Base-by-base conservation (phyloP, 2,113 vertebrate genomes). In the Salvelinus alpinus region DNA sequence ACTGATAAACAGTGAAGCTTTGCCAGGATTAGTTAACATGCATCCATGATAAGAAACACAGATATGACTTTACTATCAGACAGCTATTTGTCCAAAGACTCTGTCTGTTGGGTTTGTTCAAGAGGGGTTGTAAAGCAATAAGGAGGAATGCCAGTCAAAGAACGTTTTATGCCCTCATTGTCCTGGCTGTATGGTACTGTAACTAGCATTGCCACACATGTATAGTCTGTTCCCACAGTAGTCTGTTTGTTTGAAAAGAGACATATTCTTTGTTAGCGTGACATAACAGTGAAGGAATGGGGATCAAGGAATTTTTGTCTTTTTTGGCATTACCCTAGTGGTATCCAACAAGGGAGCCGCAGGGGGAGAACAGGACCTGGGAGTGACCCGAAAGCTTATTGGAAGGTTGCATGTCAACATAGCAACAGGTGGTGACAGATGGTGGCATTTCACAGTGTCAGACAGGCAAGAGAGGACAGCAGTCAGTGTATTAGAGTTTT, bases 1-100 rank as follows among this genome's bases (percentile, higher is more conserved):
- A 13, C 48, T 54, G 4, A 38, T 38, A 16, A 20, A 60, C 59
- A 1, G 8, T 22, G n/a, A 77, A 34, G 7, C 1, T 70, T 18
- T 31, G 62, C 51, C 51, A 8, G 22, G 51, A 76, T 77, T 84
- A 74, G 71, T 25, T 25, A 9, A 54, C 38, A 62, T 77, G 83
- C 75, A 75, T 74, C 24, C 24, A 44, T 71, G 69, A 74, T 51
- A 29, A 9, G 14, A 1, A 7, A 29, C 11, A 20, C 20, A 48
- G 38, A 20, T n/a, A 74, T 20, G 14, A 22, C 38, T 76, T 62
- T 70, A 76, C 74, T 12, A 24, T 76, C 34, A 34, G 34, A 6
- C 34, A 51, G 13, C 48, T 51, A 3, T 51, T 48, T 71, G 47
- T 71, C 9, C 54, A 51, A 6, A 5, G 54, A 66, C 38, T 34